phyloP scores from a whole-genome alignment of 2,113 vertebrate species.

The Gobio gobio region DNA sequence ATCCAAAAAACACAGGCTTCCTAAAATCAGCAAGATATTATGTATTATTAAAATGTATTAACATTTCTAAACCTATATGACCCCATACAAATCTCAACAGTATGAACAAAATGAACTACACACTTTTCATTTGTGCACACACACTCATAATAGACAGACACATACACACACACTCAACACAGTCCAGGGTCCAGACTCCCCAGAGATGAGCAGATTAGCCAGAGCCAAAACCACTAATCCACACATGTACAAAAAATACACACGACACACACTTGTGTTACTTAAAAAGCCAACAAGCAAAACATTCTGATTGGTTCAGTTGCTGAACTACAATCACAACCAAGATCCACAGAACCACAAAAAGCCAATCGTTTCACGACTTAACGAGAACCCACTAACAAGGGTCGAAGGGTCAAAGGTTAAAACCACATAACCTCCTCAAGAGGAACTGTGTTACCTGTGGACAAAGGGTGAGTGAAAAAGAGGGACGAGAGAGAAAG shows the following conservation, averaged over 20 bases:
- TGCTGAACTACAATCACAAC: background rate
- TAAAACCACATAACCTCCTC: constrained; percentile 76
- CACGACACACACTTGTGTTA: constrained; percentile 34
- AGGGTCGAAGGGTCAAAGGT: constrained; percentile 70
- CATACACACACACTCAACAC: constrained; percentile 45
- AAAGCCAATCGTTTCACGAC: constrained; percentile 68
- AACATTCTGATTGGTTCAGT: constrained; percentile 31
- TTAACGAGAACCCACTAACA: constrained; percentile 66
- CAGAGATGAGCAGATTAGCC: constrained; percentile 70
- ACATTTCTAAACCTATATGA: background rate
- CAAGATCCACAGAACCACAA: constrained; percentile 61
- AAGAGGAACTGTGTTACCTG: constrained; percentile 74
- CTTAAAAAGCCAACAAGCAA: background rate
- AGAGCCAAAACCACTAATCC: constrained; percentile 69
- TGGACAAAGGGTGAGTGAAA: constrained; percentile 17
- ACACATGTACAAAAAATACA: constrained; percentile 60
- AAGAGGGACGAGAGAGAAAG: constrained; percentile 32
- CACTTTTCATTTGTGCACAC: constrained; percentile 16
- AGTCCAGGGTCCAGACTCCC: constrained; percentile 66
- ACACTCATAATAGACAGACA: background rate
- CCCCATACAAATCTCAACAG: constrained; percentile 36
- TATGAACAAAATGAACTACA: background rate
- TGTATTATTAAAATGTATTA: background rate
- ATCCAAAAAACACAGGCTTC: constrained; percentile 4
- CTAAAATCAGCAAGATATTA: constrained; percentile 20